Evolutionary conservation across 1,140 invertebrate genomes (phyloP), one percentile per base, ranked within the genome.

Genomic region (Drosophila takahashii): DNA sequence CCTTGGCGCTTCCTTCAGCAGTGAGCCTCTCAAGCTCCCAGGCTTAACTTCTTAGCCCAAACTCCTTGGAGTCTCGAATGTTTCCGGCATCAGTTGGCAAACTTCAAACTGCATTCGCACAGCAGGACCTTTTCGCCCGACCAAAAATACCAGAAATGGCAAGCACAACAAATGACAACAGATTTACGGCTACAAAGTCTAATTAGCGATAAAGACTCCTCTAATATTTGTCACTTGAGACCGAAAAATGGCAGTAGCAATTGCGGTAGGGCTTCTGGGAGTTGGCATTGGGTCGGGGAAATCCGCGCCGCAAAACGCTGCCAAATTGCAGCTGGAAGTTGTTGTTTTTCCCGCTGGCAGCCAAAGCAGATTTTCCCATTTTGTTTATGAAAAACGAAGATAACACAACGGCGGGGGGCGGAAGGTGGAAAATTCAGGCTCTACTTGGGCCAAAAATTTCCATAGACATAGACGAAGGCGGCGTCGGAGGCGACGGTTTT

Each of bases 181-280:
- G 83, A 86, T 87, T 86, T 86, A 87, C 84, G 83, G 83, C 84
- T 87, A 87, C 83, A 81, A 86, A 86, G 83, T 86, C 83, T 86
- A 86, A 86, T 86, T 86, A 86, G 83, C 83, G 83, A 87, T 87
- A 87, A 87, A 87, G 83, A 87, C 83, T 87, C 79, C 84, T 87
- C 84, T 87, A 87, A 87, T 87, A 87, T 87, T 87, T 87, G 83
- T 87, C 83, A 87, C 83, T 87, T 79, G 83, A 87, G 83, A 87
- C 84, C 84, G 75, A 89, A 89, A 83, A 86, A 75, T 76, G 71
- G 73, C 73, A 76, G 53, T 48, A 50, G 70, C 72, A 56, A 60
- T 52, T 54, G 48, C 70, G 59, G 32, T 74, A 48, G 59, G 39
- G 9, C 65, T 66, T 70, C 18, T 36, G 65, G 27, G 61, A 69